Evolutionary conservation across 1,140 invertebrate genomes (phyloP), one percentile per base, ranked within the genome.

Genomic region (Danaus plexippus): DNA sequence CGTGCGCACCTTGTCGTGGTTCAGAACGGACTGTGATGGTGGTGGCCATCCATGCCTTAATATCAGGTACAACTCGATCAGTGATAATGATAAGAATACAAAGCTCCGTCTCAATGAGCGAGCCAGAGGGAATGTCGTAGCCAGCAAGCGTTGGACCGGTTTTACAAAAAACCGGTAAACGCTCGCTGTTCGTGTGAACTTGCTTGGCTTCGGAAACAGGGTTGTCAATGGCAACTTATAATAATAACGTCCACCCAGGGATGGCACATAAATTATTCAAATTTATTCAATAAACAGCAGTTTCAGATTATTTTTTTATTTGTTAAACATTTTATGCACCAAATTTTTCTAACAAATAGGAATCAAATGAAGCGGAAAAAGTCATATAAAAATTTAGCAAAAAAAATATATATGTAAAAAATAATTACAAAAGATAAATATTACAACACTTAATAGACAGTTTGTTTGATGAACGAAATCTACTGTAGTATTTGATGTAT

Each of bases 1-100:
- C 22, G 22, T 32, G 22, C 22, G 22, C 22, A 32, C 22, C 22
- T 32, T 8, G 22, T 32, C 22, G 22, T 32, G 22, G 22, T 32
- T 32, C 22, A 7, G 7, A 32, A 32, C 22, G 22, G 22, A 32
- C 22, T 32, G 22, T 32, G 9, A 18, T 49, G 11, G 13, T 49
- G 44, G 12, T 32, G 22, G 22, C 22, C 22, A 32, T 32, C 22
- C 22, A 32, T 32, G 22, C 22, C 22, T 15, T 10, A 49, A 52
- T 42, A n/a, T 52, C 32, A 42, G 11, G 13, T 32, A 32, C 22
- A 32, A 32, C 22, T 32, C 70, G 65, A 73, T 77, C 66, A 64
- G 63, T 77, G 71, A 76, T 80, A 77, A 77, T 73, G 73, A 75
- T 73, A 72, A 71, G 48, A 49, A 61, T 61, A 65, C 62, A 64